Conservation (phyloP, 2,888 invertebrate genomes). For the Toxonevra muliebris region DNA sequence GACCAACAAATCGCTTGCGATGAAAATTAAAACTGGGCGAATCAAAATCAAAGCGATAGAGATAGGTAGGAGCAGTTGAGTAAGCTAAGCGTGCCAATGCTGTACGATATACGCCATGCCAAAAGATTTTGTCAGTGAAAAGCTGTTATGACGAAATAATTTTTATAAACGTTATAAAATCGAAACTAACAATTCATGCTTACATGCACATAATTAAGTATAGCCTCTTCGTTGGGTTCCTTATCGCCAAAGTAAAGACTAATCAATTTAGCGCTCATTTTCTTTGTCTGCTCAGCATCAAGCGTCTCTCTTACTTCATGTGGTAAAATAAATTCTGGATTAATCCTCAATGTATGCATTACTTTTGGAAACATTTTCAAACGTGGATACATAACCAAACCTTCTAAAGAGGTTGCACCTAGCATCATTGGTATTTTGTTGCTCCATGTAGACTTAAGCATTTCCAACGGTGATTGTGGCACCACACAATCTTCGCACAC, state of each 20-base stretch:
- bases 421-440: conserved; percentile 56
- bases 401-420: conserved; percentile 60
- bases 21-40: conserved; percentile 58
- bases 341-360: conserved; percentile 43
- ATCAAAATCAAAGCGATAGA: conserved; percentile 60
- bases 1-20: conserved; percentile 42
- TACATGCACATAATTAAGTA: conserved; percentile 47
- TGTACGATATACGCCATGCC: conserved; percentile 46
- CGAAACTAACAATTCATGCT: conserved; percentile 2
- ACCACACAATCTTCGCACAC: conserved; percentile 45
- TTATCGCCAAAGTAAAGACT: conserved; percentile 33
- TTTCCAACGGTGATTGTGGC: conserved; percentile 45
- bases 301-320: conserved; percentile 46
- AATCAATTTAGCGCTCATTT: conserved; percentile 6
- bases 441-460: conserved; percentile 57
- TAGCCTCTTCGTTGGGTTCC: conserved; percentile 40
- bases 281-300: conserved; percentile 36
- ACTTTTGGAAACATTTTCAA: conserved; percentile 39
- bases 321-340: conserved; percentile 45
- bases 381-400: conserved; percentile 52
- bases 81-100: conserved; percentile 50
- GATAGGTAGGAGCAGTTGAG: conserved; percentile 50
- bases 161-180: conserved; percentile 42
- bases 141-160: conserved; percentile 54
- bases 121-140: conserved; percentile 17